Evolutionary conservation across 2,797 vertebrate genomes (phyloP).

Genomic region (Mus spretus): DNA sequence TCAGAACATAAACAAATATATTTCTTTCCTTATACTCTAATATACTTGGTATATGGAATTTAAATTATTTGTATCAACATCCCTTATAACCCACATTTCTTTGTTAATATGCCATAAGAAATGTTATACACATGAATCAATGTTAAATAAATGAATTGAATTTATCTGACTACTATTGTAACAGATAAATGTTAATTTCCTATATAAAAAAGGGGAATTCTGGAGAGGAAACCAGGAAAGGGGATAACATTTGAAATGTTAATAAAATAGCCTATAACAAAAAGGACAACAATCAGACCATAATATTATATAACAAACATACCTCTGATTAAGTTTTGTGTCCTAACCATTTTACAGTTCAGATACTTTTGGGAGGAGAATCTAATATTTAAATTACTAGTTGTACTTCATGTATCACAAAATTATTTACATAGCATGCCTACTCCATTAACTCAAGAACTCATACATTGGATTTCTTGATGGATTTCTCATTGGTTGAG

Average conservation of each 20-base stretch:
- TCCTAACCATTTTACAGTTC: neutral
- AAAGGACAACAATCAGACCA: neutral
- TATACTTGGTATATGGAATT: neutral
- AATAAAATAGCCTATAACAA: no score
- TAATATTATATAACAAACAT: neutral
- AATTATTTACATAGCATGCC: neutral
- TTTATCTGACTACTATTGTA: neutral
- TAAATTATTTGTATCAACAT: neutral
- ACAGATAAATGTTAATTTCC: neutral
- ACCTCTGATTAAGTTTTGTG: neutral
- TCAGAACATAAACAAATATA: neutral
- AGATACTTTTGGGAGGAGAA: neutral
- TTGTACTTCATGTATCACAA: neutral
- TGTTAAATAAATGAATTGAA: neutral
- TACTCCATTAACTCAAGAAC: neutral
- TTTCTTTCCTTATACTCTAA: neutral
- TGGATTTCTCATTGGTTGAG: neutral
- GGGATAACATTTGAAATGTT: no score
- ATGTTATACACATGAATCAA: neutral
- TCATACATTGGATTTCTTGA: neutral
- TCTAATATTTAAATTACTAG: neutral
- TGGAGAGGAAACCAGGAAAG: no score
- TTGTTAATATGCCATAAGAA: neutral
- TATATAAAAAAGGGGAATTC: neutral
- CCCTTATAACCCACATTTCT: neutral